Conservation (phyloP, 1,140 invertebrate species). For the Pachypsylla venusta region DNA sequence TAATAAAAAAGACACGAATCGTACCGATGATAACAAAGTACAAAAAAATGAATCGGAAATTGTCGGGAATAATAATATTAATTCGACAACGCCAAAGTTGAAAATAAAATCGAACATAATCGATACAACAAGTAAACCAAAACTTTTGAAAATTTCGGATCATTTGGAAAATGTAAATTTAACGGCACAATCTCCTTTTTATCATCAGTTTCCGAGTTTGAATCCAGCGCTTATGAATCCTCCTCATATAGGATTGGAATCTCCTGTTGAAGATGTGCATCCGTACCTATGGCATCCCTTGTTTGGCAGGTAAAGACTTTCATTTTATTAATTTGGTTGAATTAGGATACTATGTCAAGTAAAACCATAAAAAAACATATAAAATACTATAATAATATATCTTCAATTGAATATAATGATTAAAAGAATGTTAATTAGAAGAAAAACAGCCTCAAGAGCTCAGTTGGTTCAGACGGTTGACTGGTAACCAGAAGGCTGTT, state of each 20-base stretch:
- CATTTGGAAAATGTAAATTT: conserved; percentile 40
- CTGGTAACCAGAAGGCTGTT: too few relatives aligned
- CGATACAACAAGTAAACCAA: conserved; percentile 27
- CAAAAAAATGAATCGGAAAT: too few relatives aligned
- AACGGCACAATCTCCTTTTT: conserved; percentile 30
- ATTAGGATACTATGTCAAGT: too few relatives aligned
- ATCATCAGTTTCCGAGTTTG: neutral
- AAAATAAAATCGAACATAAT: conserved; percentile 33
- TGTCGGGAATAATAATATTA: too few relatives aligned
- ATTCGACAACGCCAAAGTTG: conserved; percentile 30
- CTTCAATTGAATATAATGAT: too few relatives aligned
- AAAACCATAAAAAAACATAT: too few relatives aligned
- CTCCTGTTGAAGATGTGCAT: conserved; percentile 33
- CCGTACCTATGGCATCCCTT: conserved; percentile 50
- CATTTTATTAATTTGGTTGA: too few relatives aligned
- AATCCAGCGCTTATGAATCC: neutral
- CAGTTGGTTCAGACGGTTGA: too few relatives aligned
- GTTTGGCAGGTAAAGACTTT: conserved; percentile 44
- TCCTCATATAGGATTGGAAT: neutral
- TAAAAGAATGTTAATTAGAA: too few relatives aligned
- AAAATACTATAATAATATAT: too few relatives aligned
- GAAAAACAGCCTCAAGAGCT: too few relatives aligned
- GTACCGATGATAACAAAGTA: conserved; percentile 7
- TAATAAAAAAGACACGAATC: too few relatives aligned
- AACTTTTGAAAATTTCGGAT: conserved; percentile 25